Conservation (phyloP, 2,797 vertebrate species). For the Darevskia nairensis region DNA sequence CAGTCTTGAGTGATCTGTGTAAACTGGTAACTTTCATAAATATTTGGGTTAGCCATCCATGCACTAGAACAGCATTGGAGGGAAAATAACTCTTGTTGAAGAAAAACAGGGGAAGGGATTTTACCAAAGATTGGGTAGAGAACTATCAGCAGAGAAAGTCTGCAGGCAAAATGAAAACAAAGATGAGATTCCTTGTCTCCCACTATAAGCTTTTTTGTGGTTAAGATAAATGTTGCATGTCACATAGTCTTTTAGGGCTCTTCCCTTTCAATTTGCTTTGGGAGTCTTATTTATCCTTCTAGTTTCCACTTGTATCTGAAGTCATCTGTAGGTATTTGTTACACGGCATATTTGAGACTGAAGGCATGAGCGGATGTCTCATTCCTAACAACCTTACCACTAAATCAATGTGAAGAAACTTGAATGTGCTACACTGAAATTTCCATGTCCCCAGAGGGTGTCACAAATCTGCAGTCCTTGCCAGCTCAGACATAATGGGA, state of each 20-base stretch:
- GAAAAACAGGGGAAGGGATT: not conserved
- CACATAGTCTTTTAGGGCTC: slow-evolving; percentile 39
- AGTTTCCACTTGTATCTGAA: slow-evolving; percentile 1
- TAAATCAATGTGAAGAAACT: slow-evolving; percentile 24
- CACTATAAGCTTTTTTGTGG: slow-evolving; percentile 36
- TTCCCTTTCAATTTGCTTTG: slow-evolving; percentile 37
- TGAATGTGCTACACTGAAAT: not conserved
- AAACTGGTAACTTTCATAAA: not conserved
- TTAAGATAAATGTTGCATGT: slow-evolving; percentile 35
- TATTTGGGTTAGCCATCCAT: not conserved
- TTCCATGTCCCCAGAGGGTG: slow-evolving; percentile 1
- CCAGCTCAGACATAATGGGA: not conserved
- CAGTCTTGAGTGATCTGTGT: not conserved
- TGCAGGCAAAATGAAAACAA: slow-evolving; percentile 39
- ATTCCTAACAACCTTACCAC: not conserved
- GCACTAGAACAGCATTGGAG: not conserved
- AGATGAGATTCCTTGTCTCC: slow-evolving; percentile 31
- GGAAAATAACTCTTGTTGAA: not conserved
- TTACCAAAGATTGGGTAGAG: not conserved
- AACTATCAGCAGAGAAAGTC: not conserved
- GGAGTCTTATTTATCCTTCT: slow-evolving; percentile 45
- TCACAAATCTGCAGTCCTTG: not conserved
- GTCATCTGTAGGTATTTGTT: not conserved
- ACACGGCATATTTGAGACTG: slow-evolving; percentile 3
- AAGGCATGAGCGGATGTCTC: not conserved